Percentiles rank a stretch among this genome's conserved stretches.
Evolutionary conservation across 2,888 invertebrate species (phyloP).

Genomic region (Cerastoderma edule): DNA sequence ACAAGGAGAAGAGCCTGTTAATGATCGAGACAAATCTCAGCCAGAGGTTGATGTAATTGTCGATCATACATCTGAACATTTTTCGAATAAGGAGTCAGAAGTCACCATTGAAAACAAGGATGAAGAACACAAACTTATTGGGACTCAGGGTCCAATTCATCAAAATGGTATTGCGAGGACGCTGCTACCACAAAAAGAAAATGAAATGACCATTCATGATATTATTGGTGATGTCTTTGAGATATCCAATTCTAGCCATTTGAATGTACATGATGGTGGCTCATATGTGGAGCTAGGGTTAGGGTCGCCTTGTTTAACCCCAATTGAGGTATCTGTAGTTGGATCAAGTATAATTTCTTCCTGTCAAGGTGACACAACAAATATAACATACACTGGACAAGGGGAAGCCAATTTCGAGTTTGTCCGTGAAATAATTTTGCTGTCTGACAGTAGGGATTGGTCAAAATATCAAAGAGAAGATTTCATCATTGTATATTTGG

Average conservation of each 20-base stretch:
- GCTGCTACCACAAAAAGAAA: not conserved
- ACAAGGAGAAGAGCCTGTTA: not conserved
- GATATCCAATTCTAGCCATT: slow-evolving; percentile 29
- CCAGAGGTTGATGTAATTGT: not conserved
- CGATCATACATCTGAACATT: not conserved
- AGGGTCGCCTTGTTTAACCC: slow-evolving; percentile 32
- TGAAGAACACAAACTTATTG: not conserved
- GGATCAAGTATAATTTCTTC: slow-evolving; percentile 37
- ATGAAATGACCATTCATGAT: not conserved
- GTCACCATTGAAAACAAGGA: not conserved
- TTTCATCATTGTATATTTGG: slow-evolving; percentile 41
- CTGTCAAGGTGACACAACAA: slow-evolving; percentile 28
- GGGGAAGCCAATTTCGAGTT: slow-evolving; percentile 43
- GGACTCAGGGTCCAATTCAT: not conserved
- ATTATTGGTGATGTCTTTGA: slow-evolving; percentile 45
- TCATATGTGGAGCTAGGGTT: slow-evolving; percentile 45
- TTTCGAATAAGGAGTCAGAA: not conserved
- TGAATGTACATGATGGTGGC: slow-evolving; percentile 25
- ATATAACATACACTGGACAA: slow-evolving; percentile 40
- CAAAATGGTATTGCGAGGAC: not conserved
- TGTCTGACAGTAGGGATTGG: slow-evolving; percentile 32
- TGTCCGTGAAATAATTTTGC: slow-evolving; percentile 20
- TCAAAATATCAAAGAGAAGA: slow-evolving; percentile 44
- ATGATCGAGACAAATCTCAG: not conserved
- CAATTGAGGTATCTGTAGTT: slow-evolving; percentile 31